Evolutionary conservation across 2,888 invertebrate genomes (phyloP).

Genomic region (Clepsis dumicolana): DNA sequence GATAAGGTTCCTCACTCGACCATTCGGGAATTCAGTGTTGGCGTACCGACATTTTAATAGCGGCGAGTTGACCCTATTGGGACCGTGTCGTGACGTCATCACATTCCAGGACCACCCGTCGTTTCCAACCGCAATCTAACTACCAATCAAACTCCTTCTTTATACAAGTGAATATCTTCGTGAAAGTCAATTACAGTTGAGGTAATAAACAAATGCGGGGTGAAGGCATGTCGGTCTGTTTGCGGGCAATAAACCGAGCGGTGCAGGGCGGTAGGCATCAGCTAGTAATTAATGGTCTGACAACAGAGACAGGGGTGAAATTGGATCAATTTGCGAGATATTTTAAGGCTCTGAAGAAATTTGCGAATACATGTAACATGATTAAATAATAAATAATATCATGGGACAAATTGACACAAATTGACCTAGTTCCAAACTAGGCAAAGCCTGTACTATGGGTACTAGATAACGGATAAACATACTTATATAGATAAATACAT

Average conservation of each 20-base stretch:
- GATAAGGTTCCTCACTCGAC: background rate
- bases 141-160: constrained; percentile 15
- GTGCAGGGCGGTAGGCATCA: constrained; percentile 67
- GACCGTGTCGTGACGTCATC: constrained; percentile 36
- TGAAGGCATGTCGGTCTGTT: constrained; percentile 80
- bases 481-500: too few relatives aligned
- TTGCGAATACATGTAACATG: constrained; percentile 51
- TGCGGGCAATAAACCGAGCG: constrained; percentile 79
- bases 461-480: too few relatives aligned
- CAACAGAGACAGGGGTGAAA: constrained; percentile 74
- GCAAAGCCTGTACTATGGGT: too few relatives aligned
- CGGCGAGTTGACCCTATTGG: constrained; percentile 20
- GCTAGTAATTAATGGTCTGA: constrained; percentile 80
- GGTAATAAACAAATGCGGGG: constrained; percentile 77
- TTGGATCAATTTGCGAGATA: constrained; percentile 80
- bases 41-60: background rate
- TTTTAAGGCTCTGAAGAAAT: constrained; percentile 68
- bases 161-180: constrained; percentile 58
- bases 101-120: constrained; percentile 15
- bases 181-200: constrained; percentile 68
- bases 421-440: too few relatives aligned
- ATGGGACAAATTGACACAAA: too few relatives aligned
- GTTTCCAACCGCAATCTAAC: constrained; percentile 26
- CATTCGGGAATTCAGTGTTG: background rate
- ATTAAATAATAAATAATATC: too few relatives aligned